Evolutionary conservation across 2,797 vertebrate species (phyloP).

Genomic region (Austrolebias charrua): DNA sequence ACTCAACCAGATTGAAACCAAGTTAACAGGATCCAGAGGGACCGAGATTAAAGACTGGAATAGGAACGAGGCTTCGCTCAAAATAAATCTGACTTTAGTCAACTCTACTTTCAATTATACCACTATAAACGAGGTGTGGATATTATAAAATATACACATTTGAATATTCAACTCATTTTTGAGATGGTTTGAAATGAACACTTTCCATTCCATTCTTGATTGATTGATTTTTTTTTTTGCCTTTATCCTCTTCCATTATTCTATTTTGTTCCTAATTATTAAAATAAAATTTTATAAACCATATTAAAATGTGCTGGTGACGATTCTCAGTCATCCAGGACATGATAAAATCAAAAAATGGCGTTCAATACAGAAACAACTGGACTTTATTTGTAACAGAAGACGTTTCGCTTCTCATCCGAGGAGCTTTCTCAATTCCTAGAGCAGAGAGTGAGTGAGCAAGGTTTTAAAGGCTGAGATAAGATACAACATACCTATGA

Average conservation of each 20-base stretch:
- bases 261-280: not conserved
- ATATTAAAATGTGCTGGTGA: no score
- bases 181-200: not conserved
- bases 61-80: slow-evolving; percentile 38
- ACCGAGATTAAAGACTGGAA: slow-evolving; percentile 17
- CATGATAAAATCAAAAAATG: no score
- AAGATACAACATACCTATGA: no score
- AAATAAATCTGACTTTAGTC: slow-evolving; percentile 39
- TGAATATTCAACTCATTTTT: not conserved
- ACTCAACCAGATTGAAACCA: slow-evolving; percentile 16
- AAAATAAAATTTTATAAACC: not conserved
- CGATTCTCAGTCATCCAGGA: no score
- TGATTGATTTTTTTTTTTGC: not conserved
- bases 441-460: no score
- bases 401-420: no score
- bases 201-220: not conserved
- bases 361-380: no score
- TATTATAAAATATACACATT: not conserved
- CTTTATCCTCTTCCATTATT: not conserved
- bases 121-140: slow-evolving; percentile 60
- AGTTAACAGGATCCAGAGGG: slow-evolving; percentile 27
- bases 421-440: no score
- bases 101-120: slow-evolving; percentile 60
- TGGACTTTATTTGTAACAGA: no score
- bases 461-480: no score